A percentile compares a stretch with the other conserved stretches of the same genome.
Conservation (phyloP, 1,140 invertebrate genomes). For the Battus philenor region DNA sequence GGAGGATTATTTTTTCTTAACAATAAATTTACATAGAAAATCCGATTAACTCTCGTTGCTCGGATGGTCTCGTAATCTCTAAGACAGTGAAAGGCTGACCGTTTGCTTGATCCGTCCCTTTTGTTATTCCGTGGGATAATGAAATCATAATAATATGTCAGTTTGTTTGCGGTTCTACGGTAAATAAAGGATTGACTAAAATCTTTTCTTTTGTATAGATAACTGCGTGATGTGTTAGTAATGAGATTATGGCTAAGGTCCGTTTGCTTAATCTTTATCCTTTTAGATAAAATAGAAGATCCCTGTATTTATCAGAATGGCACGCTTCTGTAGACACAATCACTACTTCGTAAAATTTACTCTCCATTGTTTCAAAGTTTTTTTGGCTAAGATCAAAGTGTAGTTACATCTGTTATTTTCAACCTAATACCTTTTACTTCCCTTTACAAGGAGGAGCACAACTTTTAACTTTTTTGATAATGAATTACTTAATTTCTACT, state of each 20-base stretch:
- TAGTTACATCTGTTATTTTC: too few relatives aligned
- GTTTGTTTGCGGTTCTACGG: slow-evolving; percentile 43
- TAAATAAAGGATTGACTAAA: slow-evolving; percentile 34
- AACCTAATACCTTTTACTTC: too few relatives aligned
- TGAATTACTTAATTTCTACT: too few relatives aligned
- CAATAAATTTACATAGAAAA: slow-evolving; percentile 59
- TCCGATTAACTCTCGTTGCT: slow-evolving; percentile 51
- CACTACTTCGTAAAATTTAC: too few relatives aligned
- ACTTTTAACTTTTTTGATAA: too few relatives aligned
- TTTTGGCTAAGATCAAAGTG: too few relatives aligned
- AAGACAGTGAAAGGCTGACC: slow-evolving; percentile 29
- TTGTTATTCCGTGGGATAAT: slow-evolving; percentile 37
- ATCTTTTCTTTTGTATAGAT: slow-evolving; percentile 25
- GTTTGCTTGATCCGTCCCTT: slow-evolving; percentile 33
- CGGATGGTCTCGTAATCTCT: slow-evolving; percentile 34
- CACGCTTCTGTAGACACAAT: slow-evolving; percentile 7
- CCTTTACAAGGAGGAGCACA: too few relatives aligned
- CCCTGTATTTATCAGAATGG: neutral
- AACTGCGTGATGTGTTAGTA: slow-evolving; percentile 38
- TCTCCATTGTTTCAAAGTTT: too few relatives aligned
- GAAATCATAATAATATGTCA: slow-evolving; percentile 41
- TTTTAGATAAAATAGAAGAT: slow-evolving; percentile 3
- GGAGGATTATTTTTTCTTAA: slow-evolving; percentile 47
- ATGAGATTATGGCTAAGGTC: slow-evolving; percentile 37
- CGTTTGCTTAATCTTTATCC: slow-evolving; percentile 14